Evolutionary conservation across 2,797 vertebrate genomes (phyloP).

Genomic region (Tapirus indicus): DNA sequence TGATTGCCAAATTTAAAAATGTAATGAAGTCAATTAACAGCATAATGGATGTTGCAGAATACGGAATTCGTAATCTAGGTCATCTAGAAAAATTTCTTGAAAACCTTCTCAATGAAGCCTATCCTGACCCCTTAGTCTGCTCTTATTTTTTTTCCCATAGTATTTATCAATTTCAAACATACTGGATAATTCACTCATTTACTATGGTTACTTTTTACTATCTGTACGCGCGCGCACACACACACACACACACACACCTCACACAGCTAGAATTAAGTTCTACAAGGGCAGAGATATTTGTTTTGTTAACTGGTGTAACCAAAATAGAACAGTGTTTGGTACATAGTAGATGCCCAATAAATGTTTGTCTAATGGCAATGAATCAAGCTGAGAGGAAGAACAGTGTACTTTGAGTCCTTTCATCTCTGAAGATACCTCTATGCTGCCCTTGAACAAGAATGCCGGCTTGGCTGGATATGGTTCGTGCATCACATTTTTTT

Average conservation of each 20-base stretch:
- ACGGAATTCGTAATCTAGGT: neutral
- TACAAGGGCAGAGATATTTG: too few relatives aligned
- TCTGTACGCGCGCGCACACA: neutral
- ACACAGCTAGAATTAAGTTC: neutral
- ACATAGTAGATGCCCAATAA: too few relatives aligned
- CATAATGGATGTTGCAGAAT: neutral
- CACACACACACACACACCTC: too few relatives aligned
- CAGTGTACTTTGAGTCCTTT: too few relatives aligned
- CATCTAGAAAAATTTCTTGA: neutral
- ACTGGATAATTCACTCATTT: neutral
- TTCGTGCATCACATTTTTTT: neutral
- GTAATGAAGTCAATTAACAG: neutral
- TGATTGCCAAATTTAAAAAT: neutral
- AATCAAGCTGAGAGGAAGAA: neutral
- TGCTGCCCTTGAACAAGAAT: neutral
- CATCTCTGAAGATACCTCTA: neutral
- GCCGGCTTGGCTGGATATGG: neutral
- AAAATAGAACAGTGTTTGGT: neutral
- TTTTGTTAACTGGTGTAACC: neutral
- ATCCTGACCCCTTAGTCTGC: neutral
- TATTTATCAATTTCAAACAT: neutral
- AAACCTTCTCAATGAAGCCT: neutral
- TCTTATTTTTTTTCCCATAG: too few relatives aligned
- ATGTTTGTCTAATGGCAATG: neutral
- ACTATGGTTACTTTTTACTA: neutral